phyloP scores from a whole-genome alignment of 2,113 vertebrate species.

The Thalassarche chlororhynchos region DNA sequence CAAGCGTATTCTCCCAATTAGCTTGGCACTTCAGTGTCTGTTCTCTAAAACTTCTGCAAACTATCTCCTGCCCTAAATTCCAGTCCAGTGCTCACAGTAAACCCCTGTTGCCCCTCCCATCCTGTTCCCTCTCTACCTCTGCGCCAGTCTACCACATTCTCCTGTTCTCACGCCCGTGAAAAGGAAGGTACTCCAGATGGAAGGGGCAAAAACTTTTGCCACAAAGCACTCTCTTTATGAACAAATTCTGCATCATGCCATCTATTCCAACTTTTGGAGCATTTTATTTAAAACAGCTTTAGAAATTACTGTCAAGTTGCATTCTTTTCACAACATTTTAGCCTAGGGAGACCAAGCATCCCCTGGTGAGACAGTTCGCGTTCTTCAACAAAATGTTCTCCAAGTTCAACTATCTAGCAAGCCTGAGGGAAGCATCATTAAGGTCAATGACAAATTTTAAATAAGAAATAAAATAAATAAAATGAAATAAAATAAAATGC shows the following conservation, averaged over 20 bases:
- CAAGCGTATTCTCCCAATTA: neutral
- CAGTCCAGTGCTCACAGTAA: neutral
- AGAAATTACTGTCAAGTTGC: conserved; percentile 13
- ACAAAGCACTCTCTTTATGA: neutral
- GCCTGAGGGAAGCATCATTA: conserved; percentile 26
- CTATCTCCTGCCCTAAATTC: neutral
- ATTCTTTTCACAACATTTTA: conserved; percentile 45
- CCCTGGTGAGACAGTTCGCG: neutral
- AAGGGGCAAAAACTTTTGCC: neutral
- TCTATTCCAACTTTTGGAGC: neutral
- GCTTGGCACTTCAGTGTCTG: neutral
- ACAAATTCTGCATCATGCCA: neutral
- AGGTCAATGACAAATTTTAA: conserved; percentile 8
- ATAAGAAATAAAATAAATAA: neutral
- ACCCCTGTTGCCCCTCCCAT: neutral
- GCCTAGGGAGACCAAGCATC: neutral
- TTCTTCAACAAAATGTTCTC: conserved; percentile 24
- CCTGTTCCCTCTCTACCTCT: neutral
- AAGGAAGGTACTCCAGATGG: neutral
- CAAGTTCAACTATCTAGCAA: neutral
- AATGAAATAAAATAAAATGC: neutral
- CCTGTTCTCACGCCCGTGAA: neutral
- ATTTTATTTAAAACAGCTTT: conserved; percentile 46
- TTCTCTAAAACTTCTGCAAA: neutral
- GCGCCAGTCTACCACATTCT: neutral